Percentiles rank a stretch among this genome's conserved stretches.
phyloP scores from a whole-genome alignment of 2,888 invertebrate genomes.

The Trachelus tabidus region DNA sequence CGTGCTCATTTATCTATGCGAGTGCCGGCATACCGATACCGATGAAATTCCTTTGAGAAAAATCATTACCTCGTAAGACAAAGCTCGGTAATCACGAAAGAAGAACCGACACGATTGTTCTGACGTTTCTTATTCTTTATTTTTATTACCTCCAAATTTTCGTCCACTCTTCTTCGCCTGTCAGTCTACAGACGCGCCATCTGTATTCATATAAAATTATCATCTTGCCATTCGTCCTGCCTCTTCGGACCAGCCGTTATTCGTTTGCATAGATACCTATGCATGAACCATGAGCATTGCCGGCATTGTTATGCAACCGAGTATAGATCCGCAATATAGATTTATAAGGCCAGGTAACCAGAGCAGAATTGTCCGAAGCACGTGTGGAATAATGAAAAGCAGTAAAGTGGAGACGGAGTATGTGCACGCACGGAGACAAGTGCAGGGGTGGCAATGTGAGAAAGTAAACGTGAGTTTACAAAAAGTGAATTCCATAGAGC shows the following conservation, averaged over 20 bases:
- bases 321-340: conserved; percentile 52
- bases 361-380: not conserved
- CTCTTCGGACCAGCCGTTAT: conserved; percentile 49
- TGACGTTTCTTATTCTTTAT: not conserved
- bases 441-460: not conserved
- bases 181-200: conserved; percentile 32
- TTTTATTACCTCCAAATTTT: not conserved
- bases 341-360: conserved; percentile 18
- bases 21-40: not conserved
- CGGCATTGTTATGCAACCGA: conserved; percentile 54
- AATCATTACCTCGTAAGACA: not conserved
- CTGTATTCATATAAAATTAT: conserved; percentile 56
- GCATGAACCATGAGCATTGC: conserved; percentile 51
- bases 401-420: not conserved
- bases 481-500: not conserved
- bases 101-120: not conserved
- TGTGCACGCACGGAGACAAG: not conserved
- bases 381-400: not conserved
- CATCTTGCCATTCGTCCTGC: conserved; percentile 42
- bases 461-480: not conserved
- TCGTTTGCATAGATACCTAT: conserved; percentile 56
- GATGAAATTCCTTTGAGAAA: not conserved
- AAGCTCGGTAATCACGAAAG: too few species aligned
- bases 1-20: not conserved
- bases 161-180: not conserved